A percentile compares a stretch with the other conserved stretches of the same genome.
These are phyloP conservation scores for Hydrolagus affinis DNA, from an alignment of 2,113 vertebrate genomes.

Conservation along the genomic window DNA sequence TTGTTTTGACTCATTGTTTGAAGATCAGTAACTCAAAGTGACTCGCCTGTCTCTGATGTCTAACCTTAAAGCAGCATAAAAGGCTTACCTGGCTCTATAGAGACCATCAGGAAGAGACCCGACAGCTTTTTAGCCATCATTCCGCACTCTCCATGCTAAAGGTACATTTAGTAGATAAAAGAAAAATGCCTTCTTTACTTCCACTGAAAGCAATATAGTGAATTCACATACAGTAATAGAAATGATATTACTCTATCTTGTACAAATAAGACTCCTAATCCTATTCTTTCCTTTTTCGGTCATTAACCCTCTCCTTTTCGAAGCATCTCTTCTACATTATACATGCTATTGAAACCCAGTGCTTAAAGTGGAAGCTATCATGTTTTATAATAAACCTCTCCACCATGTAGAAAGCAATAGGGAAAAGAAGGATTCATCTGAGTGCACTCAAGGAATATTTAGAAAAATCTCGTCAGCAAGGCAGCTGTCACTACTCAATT, in stretches of 20 bases:
- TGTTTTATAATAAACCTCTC: not conserved
- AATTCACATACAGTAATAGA: constrained; percentile 12
- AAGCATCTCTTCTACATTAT: no score
- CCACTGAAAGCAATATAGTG: constrained; percentile 7
- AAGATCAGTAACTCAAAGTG: constrained; percentile 92
- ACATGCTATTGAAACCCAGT: no score
- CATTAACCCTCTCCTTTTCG: not conserved
- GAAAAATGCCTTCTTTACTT: constrained; percentile 18
- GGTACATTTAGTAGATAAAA: constrained; percentile 27
- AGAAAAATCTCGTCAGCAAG: not conserved
- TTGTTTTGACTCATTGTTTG: constrained; percentile 96
- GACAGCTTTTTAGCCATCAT: constrained; percentile 55
- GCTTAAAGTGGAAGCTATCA: not conserved
- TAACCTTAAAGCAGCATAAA: constrained; percentile 75
- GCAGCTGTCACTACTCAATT: constrained; percentile 1
- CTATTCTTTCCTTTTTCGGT: constrained; percentile 17
- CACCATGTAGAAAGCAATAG: constrained; percentile 2
- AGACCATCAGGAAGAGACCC: constrained; percentile 35
- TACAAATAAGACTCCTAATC: constrained; percentile 27
- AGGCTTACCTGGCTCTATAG: constrained; percentile 65
- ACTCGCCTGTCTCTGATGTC: constrained; percentile 81
- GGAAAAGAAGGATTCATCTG: constrained; percentile 14
- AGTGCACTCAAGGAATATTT: not conserved
- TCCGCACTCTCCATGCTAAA: not conserved
- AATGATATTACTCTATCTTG: constrained; percentile 15